These are phyloP conservation scores for Pseudochirops corinnae DNA, from an alignment of 2,797 vertebrate genomes.

Conservation along the genomic window DNA sequence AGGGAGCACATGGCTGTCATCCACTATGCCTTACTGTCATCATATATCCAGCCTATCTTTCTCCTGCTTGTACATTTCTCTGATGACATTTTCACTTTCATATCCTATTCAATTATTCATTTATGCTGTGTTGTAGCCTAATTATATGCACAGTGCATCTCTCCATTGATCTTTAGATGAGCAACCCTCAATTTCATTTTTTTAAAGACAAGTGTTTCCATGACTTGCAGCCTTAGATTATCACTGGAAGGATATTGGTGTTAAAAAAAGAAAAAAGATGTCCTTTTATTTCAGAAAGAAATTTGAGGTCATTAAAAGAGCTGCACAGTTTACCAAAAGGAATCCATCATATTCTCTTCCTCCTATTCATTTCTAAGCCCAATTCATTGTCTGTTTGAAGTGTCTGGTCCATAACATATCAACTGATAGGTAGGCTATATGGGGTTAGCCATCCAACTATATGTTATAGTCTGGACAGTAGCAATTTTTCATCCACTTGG, in stretches of 20 bases:
- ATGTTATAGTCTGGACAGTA: not conserved
- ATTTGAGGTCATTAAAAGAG: not conserved
- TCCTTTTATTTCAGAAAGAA: not conserved
- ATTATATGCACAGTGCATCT: not conserved
- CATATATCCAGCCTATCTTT: not conserved
- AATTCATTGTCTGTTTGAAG: not conserved
- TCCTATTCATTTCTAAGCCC: not conserved
- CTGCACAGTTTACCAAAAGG: not conserved
- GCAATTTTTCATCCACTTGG: not conserved
- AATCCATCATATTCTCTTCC: not conserved
- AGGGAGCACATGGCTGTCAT: not conserved
- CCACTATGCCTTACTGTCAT: not conserved
- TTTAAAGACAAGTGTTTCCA: not conserved
- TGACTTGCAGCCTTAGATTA: not conserved
- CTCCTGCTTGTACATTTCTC: not conserved
- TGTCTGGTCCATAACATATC: not conserved
- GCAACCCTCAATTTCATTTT: not conserved
- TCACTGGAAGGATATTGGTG: not conserved
- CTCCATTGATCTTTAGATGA: not conserved
- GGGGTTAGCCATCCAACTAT: not conserved
- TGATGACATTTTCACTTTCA: not conserved
- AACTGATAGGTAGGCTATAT: not conserved
- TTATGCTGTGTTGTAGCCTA: not conserved
- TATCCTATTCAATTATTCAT: not conserved
- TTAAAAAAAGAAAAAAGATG: not conserved